Evolutionary conservation across 2,797 vertebrate genomes (phyloP).

Genomic region (Aselliscus stoliczkanus): DNA sequence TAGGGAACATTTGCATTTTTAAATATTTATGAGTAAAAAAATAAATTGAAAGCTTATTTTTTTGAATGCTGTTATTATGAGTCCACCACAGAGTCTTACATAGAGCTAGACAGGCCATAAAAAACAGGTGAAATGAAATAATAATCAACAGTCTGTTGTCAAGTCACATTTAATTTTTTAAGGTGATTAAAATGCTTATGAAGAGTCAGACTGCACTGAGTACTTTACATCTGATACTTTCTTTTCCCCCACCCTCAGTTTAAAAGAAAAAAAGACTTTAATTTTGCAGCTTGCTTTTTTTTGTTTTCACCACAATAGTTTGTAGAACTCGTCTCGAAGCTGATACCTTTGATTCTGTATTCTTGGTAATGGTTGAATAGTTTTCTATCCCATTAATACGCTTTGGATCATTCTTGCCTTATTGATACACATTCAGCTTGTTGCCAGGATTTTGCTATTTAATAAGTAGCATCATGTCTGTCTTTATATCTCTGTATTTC

Average conservation of each 20-base stretch:
- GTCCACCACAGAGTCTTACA: neutral
- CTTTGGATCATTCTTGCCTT: neutral
- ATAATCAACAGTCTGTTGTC: neutral
- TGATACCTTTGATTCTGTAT: neutral
- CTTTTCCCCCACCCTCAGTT: neutral
- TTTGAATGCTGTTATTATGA: neutral
- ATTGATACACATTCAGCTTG: neutral
- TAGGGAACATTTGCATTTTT: neutral
- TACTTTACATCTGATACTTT: neutral
- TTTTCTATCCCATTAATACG: neutral
- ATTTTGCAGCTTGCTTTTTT: neutral
- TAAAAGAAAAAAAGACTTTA: neutral
- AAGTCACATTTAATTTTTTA: conserved; percentile 9
- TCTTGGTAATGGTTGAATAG: neutral
- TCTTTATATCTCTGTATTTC: neutral
- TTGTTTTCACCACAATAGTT: neutral
- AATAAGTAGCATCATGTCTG: neutral
- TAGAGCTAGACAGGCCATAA: neutral
- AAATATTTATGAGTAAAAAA: neutral
- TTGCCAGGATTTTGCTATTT: neutral
- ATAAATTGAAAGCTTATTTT: neutral
- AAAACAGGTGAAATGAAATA: neutral
- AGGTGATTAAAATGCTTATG: neutral
- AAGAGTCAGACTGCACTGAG: neutral
- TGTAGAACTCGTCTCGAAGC: neutral